Percentiles rank a stretch among this genome's conserved stretches.
These are phyloP conservation scores for Ptychobarbus kaznakovi DNA, from an alignment of 2,797 vertebrate genomes.

Conservation along the genomic window DNA sequence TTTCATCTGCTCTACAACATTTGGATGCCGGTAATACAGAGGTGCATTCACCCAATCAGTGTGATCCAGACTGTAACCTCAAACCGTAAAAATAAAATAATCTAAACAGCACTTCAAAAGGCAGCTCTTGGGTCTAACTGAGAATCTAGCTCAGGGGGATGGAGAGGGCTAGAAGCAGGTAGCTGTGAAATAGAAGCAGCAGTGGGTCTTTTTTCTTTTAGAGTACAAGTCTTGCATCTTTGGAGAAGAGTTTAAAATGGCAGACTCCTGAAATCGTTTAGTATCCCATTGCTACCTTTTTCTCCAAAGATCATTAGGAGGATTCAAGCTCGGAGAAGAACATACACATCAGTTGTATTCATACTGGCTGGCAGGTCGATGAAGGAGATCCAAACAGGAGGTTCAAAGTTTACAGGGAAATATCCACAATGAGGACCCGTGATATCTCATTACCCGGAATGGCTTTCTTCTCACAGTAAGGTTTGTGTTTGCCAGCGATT, in stretches of 20 bases:
- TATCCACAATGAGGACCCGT: constrained; percentile 44
- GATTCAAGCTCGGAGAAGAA: constrained; percentile 34
- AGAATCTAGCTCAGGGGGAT: constrained; percentile 51
- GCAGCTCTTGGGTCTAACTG: constrained; percentile 61
- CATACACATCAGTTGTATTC: constrained; percentile 27
- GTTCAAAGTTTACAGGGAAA: constrained; percentile 31
- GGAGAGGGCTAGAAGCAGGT: constrained; percentile 53
- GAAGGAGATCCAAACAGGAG: constrained; percentile 47
- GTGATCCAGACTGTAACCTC: constrained; percentile 14
- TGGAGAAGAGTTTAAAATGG: constrained; percentile 45
- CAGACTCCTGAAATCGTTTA: constrained; percentile 7
- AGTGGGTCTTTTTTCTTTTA: constrained; percentile 31
- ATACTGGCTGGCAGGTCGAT: constrained; percentile 50
- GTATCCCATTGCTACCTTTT: constrained; percentile 18
- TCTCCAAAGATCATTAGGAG: constrained; percentile 19
- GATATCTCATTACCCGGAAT: constrained; percentile 48
- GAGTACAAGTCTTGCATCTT: constrained; percentile 38
- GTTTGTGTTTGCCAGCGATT: constrained; percentile 49
- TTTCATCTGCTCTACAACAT: constrained; percentile 51
- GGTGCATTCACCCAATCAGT: constrained; percentile 42
- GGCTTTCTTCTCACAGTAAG: constrained; percentile 60
- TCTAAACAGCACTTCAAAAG: constrained; percentile 58
- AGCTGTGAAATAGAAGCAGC: constrained; percentile 68
- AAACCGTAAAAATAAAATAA: constrained; percentile 32
- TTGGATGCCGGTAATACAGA: constrained; percentile 13